Percentiles rank a stretch among this genome's conserved stretches.
phyloP scores from a whole-genome alignment of 2,888 invertebrate genomes.

The Teleiodes luculella region DNA sequence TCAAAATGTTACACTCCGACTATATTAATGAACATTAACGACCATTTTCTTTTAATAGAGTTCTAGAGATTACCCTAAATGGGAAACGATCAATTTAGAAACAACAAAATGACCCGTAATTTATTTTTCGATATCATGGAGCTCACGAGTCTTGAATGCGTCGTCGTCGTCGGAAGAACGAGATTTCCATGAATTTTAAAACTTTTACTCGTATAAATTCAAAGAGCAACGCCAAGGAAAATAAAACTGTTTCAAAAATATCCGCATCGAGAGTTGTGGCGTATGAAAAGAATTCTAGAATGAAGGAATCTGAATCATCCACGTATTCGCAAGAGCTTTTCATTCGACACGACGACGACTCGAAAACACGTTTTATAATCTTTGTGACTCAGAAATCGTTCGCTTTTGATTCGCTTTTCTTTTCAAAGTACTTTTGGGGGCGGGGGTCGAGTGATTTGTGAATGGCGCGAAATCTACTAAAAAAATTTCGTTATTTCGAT shows the following conservation, averaged over 20 bases:
- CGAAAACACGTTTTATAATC: conserved; percentile 40
- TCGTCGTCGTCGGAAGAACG: not conserved
- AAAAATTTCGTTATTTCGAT: conserved; percentile 24
- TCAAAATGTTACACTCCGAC: conserved; percentile 8
- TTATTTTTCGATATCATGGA: conserved; percentile 5
- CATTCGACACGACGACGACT: conserved; percentile 21
- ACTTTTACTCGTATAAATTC: conserved; percentile 9
- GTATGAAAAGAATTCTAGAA: conserved; percentile 26
- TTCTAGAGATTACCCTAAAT: conserved; percentile 7
- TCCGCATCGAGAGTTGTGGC: conserved; percentile 14
- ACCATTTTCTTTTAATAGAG: conserved; percentile 7
- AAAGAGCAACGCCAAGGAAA: conserved; percentile 5
- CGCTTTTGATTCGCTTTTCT: conserved; percentile 14
- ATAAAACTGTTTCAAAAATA: conserved; percentile 5
- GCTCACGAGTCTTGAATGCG: not conserved
- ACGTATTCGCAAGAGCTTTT: conserved; percentile 18
- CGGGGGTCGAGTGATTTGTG: conserved; percentile 28
- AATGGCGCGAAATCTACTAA: conserved; percentile 25
- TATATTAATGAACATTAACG: conserved; percentile 8
- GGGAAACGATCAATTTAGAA: not conserved
- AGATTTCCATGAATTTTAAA: conserved; percentile 3
- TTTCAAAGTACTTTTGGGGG: conserved; percentile 9
- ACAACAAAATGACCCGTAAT: conserved; percentile 4
- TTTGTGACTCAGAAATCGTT: conserved; percentile 22
- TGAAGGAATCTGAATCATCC: conserved; percentile 22